phyloP scores from a whole-genome alignment of 2,113 vertebrate genomes.

The Dermatemys mawii region DNA sequence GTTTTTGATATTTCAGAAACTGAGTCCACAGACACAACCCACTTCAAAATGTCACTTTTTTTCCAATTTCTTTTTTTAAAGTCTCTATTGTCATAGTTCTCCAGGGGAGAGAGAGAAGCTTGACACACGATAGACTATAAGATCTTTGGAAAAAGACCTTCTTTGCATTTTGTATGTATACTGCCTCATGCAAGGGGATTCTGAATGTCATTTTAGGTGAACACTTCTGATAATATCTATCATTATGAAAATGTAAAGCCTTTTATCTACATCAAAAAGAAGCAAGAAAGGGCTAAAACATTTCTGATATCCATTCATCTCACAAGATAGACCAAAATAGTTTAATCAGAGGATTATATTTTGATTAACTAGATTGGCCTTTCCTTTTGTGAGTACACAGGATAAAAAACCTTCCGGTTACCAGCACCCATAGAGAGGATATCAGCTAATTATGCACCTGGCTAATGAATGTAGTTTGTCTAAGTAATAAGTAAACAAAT shows the following conservation, averaged over 20 bases:
- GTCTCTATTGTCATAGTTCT: neutral
- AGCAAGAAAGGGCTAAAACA: neutral
- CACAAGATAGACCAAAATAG: neutral
- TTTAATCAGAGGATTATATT: accelerated
- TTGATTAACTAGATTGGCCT: neutral
- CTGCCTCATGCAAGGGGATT: neutral
- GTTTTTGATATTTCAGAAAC: neutral
- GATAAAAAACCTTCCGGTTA: neutral
- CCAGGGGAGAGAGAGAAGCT: neutral
- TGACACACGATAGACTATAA: neutral
- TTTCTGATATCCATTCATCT: neutral
- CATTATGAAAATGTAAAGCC: neutral
- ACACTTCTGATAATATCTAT: neutral
- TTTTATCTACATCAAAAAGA: neutral
- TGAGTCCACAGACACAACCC: neutral
- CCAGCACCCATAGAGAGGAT: neutral
- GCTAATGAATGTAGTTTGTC: accelerated
- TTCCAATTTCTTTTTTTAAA: too few relatives aligned
- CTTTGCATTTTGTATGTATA: neutral
- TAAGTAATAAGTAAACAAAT: neutral
- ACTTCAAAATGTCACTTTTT: neutral
- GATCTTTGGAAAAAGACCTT: neutral
- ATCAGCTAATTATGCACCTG: neutral
- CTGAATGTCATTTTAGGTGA: neutral
- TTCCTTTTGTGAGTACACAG: neutral